Conservation (phyloP, 2,113 vertebrate species). For the Monopterus albus region DNA sequence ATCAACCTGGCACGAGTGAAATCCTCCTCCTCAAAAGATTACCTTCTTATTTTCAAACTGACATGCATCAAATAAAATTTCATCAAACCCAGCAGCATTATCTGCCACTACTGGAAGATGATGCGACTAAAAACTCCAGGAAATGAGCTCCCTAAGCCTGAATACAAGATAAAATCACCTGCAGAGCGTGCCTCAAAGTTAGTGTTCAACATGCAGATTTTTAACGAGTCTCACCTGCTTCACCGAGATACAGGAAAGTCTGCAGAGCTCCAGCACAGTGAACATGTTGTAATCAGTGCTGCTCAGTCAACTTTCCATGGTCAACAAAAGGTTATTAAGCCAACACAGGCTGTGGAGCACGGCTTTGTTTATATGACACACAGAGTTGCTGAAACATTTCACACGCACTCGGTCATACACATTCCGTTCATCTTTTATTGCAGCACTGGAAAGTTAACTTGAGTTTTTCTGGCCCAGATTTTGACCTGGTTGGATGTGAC, state of each 20-base stretch:
- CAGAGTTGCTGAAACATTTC: not conserved
- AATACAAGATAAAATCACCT: conserved; percentile 25
- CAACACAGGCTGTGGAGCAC: conserved; percentile 27
- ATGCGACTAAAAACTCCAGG: conserved; percentile 24
- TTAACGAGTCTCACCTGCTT: conserved; percentile 23
- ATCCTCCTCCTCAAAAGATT: conserved; percentile 13
- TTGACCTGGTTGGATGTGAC: conserved; percentile 16
- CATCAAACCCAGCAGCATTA: conserved; percentile 29
- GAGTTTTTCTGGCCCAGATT: conserved; percentile 11
- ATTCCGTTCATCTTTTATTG: not conserved
- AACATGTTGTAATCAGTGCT: conserved; percentile 25
- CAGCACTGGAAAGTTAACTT: not conserved
- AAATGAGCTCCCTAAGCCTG: conserved; percentile 40
- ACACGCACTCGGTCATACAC: not conserved
- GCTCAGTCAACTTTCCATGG: conserved; percentile 29
- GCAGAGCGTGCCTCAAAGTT: conserved; percentile 44
- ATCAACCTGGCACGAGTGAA: conserved; percentile 32
- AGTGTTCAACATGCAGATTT: conserved; percentile 38
- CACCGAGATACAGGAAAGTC: conserved; percentile 16
- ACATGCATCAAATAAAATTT: conserved; percentile 31
- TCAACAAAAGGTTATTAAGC: conserved; percentile 50
- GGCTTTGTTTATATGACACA: conserved; percentile 49
- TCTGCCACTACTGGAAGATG: conserved; percentile 27
- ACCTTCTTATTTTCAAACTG: conserved; percentile 27
- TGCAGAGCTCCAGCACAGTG: not conserved